phyloP scores from a whole-genome alignment of 2,888 invertebrate genomes.

The Amphipoea oculea region DNA sequence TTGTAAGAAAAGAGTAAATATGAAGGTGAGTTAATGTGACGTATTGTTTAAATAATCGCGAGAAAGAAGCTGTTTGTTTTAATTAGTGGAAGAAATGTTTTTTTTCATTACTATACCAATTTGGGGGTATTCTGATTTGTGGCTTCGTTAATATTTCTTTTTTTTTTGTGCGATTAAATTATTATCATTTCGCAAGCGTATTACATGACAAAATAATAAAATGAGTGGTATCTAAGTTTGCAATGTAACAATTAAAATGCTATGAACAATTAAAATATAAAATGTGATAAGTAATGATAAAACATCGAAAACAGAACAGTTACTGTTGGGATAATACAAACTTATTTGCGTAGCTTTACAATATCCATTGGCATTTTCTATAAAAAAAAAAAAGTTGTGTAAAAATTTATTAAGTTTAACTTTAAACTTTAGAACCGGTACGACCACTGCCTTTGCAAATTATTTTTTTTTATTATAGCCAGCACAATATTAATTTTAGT shows the following conservation, averaged over 20 bases:
- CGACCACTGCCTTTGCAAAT: neutral
- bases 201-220: neutral
- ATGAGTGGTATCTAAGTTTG: neutral
- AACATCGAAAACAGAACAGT: neutral
- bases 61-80: slow-evolving; percentile 1
- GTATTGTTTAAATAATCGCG: slow-evolving; percentile 17
- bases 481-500: slow-evolving; percentile 3
- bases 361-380: neutral
- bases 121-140: slow-evolving; percentile 32
- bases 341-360: neutral
- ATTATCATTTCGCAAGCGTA: neutral
- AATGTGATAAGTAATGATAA: neutral
- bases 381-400: neutral
- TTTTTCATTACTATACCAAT: neutral
- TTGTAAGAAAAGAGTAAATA: slow-evolving; percentile 45
- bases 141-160: neutral
- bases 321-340: neutral
- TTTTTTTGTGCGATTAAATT: neutral
- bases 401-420: neutral
- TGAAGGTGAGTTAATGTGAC: slow-evolving; percentile 64
- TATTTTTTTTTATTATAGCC: neutral
- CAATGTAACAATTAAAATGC: neutral
- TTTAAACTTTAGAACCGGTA: slow-evolving; percentile 16
- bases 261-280: neutral
- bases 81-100: neutral